Percentiles rank a stretch among this genome's conserved stretches.
phyloP scores from a whole-genome alignment of 2,113 vertebrate genomes.

The Sebastes schlegelii region DNA sequence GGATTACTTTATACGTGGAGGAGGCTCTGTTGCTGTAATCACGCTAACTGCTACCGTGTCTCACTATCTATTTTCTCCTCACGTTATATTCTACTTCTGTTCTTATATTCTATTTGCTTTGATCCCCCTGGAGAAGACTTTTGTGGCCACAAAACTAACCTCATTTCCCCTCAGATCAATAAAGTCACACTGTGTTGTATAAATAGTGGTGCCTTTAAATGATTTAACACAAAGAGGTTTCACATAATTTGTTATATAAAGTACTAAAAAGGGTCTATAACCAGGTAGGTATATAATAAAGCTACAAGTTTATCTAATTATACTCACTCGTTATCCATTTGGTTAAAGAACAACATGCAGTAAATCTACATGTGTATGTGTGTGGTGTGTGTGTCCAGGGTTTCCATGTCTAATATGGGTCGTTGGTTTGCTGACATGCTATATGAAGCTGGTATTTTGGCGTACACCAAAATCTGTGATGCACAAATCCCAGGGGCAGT shows the following conservation, averaged over 20 bases:
- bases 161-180: constrained; percentile 43
- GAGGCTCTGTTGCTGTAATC: background rate
- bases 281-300: background rate
- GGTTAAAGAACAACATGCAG: constrained; percentile 40
- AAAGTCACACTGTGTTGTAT: background rate
- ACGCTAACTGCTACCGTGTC: background rate
- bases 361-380: constrained; percentile 28
- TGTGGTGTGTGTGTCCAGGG: constrained; percentile 25
- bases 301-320: background rate
- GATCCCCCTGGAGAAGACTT: constrained; percentile 11
- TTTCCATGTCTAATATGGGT: constrained; percentile 57
- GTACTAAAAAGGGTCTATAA: background rate
- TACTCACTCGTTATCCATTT: constrained; percentile 33
- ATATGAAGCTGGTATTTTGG: constrained; percentile 63
- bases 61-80: background rate
- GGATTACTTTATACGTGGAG: background rate
- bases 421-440: constrained; percentile 57
- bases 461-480: constrained; percentile 51
- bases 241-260: background rate
- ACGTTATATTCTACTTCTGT: background rate
- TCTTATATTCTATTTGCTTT: constrained; percentile 11
- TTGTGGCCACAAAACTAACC: constrained; percentile 13
- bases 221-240: constrained; percentile 1
- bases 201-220: background rate
- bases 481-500: constrained; percentile 47